phyloP scores from a whole-genome alignment of 2,113 vertebrate genomes.

The Etheostoma cragini region DNA sequence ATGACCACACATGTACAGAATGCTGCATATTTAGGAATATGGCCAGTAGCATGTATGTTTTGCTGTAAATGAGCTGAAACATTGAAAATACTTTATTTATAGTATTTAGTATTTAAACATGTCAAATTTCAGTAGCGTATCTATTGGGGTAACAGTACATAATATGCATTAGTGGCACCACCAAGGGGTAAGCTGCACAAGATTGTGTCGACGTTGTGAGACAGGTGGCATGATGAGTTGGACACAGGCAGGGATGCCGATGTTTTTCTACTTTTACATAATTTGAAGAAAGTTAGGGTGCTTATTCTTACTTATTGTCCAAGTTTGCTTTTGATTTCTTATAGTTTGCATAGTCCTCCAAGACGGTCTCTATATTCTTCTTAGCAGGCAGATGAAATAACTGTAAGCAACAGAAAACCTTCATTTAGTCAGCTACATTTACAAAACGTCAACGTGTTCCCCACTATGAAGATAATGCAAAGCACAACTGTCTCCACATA shows the following conservation, averaged over 20 bases:
- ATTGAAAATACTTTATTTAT: background rate
- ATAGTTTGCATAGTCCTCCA: conserved; percentile 97
- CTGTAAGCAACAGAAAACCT: conserved; percentile 76
- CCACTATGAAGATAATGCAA: background rate
- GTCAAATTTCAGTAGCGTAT: background rate
- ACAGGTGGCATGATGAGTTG: too few species aligned
- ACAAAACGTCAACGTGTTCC: background rate
- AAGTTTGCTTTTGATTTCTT: conserved; percentile 98
- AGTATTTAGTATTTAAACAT: background rate
- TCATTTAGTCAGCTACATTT: background rate
- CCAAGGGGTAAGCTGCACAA: background rate
- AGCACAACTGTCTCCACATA: background rate
- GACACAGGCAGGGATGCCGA: background rate
- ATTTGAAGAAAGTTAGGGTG: background rate
- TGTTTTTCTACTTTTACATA: background rate
- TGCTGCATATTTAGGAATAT: background rate
- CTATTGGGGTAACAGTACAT: background rate
- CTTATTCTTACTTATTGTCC: conserved; percentile 92
- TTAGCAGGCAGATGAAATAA: conserved; percentile 97
- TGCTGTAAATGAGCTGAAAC: background rate
- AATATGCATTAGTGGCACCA: background rate
- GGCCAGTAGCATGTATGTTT: background rate
- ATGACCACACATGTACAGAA: background rate
- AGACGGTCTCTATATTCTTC: conserved; percentile 94
- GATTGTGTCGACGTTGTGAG: background rate